phyloP scores from a whole-genome alignment of 2,113 vertebrate species.

The Mobula hypostoma region DNA sequence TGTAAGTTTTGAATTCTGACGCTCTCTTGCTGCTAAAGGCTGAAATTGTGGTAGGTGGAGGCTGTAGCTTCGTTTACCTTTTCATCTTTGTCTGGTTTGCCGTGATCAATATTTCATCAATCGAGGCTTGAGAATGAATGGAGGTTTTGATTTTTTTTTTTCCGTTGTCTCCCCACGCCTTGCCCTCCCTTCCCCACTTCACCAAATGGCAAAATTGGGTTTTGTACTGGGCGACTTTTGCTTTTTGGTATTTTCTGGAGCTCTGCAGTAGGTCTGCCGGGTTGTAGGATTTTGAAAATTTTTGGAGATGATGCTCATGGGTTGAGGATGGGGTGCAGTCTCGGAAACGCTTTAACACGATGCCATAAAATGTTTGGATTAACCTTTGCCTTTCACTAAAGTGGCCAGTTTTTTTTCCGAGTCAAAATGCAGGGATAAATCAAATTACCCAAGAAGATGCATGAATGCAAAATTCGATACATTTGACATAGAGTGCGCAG shows the following conservation, averaged over 20 bases:
- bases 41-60: slow-evolving; percentile 53
- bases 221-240: slow-evolving; percentile 44
- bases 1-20: slow-evolving; percentile 66
- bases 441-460: background rate
- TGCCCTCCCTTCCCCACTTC: background rate
- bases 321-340: background rate
- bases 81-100: slow-evolving; percentile 48
- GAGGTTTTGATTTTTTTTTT: slow-evolving; percentile 42
- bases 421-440: background rate
- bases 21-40: slow-evolving; percentile 54
- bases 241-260: slow-evolving; percentile 46
- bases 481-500: background rate
- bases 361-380: background rate
- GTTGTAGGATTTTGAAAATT: background rate
- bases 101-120: slow-evolving; percentile 47
- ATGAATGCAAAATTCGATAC: background rate
- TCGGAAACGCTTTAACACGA: background rate
- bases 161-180: background rate
- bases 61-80: slow-evolving; percentile 52
- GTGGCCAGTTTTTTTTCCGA: background rate
- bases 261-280: slow-evolving; percentile 46
- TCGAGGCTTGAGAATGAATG: slow-evolving; percentile 47
- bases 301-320: background rate
- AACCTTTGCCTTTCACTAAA: background rate
- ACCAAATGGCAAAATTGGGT: background rate